phyloP scores from a whole-genome alignment of 2,113 vertebrate species.

The Melanotaenia duboulayi region DNA sequence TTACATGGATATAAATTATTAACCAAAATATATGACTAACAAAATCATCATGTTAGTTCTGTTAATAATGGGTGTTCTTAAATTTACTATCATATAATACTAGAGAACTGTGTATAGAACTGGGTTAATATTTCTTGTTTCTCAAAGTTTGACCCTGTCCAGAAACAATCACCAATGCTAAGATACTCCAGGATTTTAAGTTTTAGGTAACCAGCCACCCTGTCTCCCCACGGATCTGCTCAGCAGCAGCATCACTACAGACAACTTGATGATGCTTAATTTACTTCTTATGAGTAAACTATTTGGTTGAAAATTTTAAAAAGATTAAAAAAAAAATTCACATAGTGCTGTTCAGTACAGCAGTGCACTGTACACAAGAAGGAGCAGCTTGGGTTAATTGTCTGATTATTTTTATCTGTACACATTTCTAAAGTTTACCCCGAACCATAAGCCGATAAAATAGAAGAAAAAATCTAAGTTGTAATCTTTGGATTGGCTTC shows the following conservation, averaged over 20 bases:
- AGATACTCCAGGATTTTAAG: constrained; percentile 4
- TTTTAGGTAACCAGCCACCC: constrained; percentile 14
- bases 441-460: no score
- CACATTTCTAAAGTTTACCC: no score
- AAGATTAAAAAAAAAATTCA: not conserved
- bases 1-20: no score
- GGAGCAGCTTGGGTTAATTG: no score
- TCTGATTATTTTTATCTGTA: no score
- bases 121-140: constrained; percentile 3
- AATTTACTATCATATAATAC: constrained; percentile 20
- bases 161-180: constrained; percentile 51
- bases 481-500: constrained; percentile 37
- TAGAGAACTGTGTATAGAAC: constrained; percentile 28
- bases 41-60: no score
- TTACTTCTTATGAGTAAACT: not conserved
- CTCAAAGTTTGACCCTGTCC: constrained; percentile 6
- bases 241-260: constrained; percentile 7
- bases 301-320: not conserved
- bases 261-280: not conserved
- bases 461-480: not conserved
- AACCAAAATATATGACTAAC: no score
- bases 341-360: not conserved
- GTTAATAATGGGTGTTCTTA: no score
- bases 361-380: not conserved
- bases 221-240: constrained; percentile 1